These are phyloP conservation scores for Plutella xylostella DNA, from an alignment of 2,888 invertebrate genomes.

Conservation along the genomic window DNA sequence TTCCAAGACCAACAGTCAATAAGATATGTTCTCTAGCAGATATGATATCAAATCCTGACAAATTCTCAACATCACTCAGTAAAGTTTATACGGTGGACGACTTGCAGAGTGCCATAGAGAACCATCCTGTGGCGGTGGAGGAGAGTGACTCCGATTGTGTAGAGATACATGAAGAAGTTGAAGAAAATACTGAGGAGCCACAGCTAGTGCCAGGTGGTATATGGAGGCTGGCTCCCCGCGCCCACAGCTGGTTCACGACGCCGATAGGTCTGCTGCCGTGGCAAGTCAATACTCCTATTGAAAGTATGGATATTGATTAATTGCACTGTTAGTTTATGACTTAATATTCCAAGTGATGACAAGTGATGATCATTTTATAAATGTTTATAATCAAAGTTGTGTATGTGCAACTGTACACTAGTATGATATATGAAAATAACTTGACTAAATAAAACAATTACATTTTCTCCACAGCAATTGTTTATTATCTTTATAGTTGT, in stretches of 20 bases:
- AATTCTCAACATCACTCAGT: slow-evolving; percentile 25
- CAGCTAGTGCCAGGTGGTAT: slow-evolving; percentile 24
- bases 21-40: slow-evolving; percentile 41
- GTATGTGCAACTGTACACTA: too few species aligned
- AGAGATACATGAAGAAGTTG: slow-evolving; percentile 12
- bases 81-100: slow-evolving; percentile 59
- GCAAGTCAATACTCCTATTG: slow-evolving; percentile 28
- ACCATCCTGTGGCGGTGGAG: slow-evolving; percentile 10
- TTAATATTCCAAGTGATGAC: too few species aligned
- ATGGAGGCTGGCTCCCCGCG: slow-evolving; percentile 40
- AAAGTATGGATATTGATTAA: slow-evolving; percentile 1
- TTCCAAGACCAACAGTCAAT: slow-evolving; percentile 30
- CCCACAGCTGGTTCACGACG: slow-evolving; percentile 48
- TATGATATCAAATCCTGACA: slow-evolving; percentile 41
- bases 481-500: slow-evolving; percentile 59
- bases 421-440: too few species aligned
- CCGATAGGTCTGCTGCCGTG: slow-evolving; percentile 66
- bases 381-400: too few species aligned
- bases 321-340: background rate
- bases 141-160: slow-evolving; percentile 18
- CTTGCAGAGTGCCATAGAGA: slow-evolving; percentile 25
- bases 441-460: too few species aligned
- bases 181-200: background rate
- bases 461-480: slow-evolving; percentile 48
- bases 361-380: too few species aligned